These are phyloP conservation scores for Muscidifurax raptorellus DNA, from an alignment of 1,140 invertebrate species.

Conservation along the genomic window DNA sequence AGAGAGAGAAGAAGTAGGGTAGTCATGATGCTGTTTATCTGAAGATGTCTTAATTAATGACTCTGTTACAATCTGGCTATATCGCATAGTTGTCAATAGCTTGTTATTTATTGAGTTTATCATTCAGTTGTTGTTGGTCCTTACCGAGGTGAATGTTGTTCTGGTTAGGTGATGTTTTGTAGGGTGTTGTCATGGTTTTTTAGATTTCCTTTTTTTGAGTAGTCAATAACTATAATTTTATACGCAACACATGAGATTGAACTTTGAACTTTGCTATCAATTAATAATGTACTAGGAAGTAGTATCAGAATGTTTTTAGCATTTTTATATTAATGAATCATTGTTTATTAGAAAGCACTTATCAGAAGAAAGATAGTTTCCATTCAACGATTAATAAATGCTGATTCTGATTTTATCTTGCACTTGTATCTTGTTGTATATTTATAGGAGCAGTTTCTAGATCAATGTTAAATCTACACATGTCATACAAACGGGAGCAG, in stretches of 20 bases:
- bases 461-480: too few species aligned
- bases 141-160: too few species aligned
- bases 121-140: neutral
- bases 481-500: too few species aligned
- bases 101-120: neutral
- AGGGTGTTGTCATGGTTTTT: neutral
- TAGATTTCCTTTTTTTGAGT: neutral
- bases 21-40: neutral
- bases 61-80: neutral
- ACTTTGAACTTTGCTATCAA: too few species aligned
- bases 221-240: too few species aligned
- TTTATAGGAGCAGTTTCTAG: too few species aligned
- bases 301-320: neutral
- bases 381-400: neutral
- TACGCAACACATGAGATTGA: too few species aligned
- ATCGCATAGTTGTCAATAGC: neutral
- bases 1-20: too few species aligned
- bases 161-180: neutral
- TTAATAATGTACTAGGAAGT: neutral
- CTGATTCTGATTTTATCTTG: neutral
- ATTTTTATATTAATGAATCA: neutral
- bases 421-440: too few species aligned
- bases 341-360: neutral
- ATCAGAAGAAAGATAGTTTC: neutral
- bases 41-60: neutral